Base-by-base conservation (phyloP, 2,888 invertebrate species). In the Chironomus riparius region DNA sequence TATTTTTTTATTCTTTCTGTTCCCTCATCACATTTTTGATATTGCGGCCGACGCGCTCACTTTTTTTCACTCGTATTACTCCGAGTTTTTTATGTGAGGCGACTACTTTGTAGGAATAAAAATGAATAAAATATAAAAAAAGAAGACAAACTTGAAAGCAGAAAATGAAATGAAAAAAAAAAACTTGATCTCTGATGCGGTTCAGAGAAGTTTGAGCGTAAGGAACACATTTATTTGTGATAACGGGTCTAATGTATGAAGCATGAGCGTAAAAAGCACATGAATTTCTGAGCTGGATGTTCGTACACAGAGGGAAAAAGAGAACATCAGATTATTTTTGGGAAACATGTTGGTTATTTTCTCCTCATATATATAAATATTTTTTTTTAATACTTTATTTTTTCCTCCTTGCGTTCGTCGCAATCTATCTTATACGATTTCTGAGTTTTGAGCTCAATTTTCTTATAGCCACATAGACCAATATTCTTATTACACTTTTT, bases 191-290 rank as follows among this genome's bases (percentile, higher is more conserved):
- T 74, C 74, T 74, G 74, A 74, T 68, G 74, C 62, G 74, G 68
- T 74, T 74, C 74, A 68, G 74, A 74, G 68, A 74, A 74, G 74
- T 74, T 74, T 74, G 74, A 74, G 74, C 74, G 74, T 74, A 74
- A 74, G 68, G 62, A 68, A 61, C 74, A 74, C 48, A 68, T 24
- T 65, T 47, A 70, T 72, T 61, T 62, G 62, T 72, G 72, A 72
- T 72, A 72, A 72, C 72, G 62, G 68, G 48, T 12, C 62, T 12
- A 18, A 28, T 62, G 65, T 47, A 56, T 28, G 47, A 74, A 48
- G 48, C 48, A 68, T 47, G 73, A 73, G 72, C 72, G 73, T 47
- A 62, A 24, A 48, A 50, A 73, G 62, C 74, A 65, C 74, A 68
- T 62, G 47, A 74, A 68, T 65, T 24, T 22, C 65, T 12, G 24